Evolutionary conservation across 1,140 invertebrate species (phyloP), one percentile per base, ranked within the genome.

Genomic region (Littorina saxatilis): DNA sequence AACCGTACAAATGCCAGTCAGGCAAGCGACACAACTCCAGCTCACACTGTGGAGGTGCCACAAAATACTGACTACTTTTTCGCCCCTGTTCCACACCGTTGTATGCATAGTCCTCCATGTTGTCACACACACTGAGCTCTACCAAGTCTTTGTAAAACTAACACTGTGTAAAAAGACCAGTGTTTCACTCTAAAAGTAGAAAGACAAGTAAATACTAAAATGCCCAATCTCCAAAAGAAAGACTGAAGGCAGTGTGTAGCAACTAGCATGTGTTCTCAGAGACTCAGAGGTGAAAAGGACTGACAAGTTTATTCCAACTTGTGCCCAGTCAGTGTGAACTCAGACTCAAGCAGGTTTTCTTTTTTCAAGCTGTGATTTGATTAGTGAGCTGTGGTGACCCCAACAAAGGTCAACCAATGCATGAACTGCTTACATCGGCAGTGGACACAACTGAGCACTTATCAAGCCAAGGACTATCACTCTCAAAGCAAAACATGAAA

Each of bases 21-120:
- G 39, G 70, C 70, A 73, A 20, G 23, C 70, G 70, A 50, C 70
- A 73, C 39, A 73, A 5, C 39, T 73, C 40, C 0, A 52, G 40
- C 23, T 73, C 40, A 73, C 43, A 68, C 1, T 32, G 66, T 35
- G 37, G 66, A 20, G 66, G 66, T 35, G 23, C 35, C 20, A 35
- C 39, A 35, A 39, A 68, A 39, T 29, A 73, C 3, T 11, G 23
- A 2, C 29, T 4, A 50, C 11, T 73, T 73, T 29, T 50, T 4
- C 9, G 27, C 70, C 68, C 23, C n/a, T 47, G n/a, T 11, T 73
- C 40, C 3, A n/a, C 40, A 43, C 7, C 40, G n/a, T 47, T 17
- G 29, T 47, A 73, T 11, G 13, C 43, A 52, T 50, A 32, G n/a
- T 47, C 39, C 5, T 73, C 70, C 70, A 73, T 73, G 27, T n/a